A percentile compares a stretch with the other conserved stretches of the same genome.
phyloP scores from a whole-genome alignment of 2,113 vertebrate species.

The Numida meleagris region DNA sequence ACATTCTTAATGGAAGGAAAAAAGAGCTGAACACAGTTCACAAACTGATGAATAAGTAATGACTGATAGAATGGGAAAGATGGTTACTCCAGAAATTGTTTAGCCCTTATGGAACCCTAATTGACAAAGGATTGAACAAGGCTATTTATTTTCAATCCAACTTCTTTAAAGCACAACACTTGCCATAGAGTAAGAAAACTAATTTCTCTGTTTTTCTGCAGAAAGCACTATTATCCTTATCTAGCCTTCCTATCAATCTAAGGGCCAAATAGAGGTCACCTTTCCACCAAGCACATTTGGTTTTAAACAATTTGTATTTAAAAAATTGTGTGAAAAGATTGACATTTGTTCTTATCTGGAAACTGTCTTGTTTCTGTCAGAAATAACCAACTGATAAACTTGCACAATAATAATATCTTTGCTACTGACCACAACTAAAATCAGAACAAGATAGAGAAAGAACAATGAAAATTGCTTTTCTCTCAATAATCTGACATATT shows the following conservation, averaged over 20 bases:
- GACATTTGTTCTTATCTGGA: neutral
- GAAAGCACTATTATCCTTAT: neutral
- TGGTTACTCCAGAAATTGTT: neutral
- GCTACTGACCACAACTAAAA: neutral
- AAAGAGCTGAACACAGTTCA: neutral
- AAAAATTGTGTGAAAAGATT: neutral
- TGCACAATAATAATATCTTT: neutral
- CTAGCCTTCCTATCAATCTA: neutral
- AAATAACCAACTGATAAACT: neutral
- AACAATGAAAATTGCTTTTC: neutral
- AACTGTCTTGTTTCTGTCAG: neutral
- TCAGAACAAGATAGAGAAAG: neutral
- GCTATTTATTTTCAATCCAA: neutral
- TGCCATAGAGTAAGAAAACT: neutral
- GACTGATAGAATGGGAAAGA: neutral
- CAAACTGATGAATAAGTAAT: neutral
- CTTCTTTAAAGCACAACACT: neutral
- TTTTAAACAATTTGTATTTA: neutral
- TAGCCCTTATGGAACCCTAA: neutral
- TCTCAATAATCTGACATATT: neutral
- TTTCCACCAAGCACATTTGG: neutral
- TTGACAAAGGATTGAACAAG: neutral
- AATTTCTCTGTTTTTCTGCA: neutral
- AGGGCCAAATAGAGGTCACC: neutral
- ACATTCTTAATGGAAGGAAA: neutral